Percentiles rank a stretch among this genome's conserved stretches.
phyloP scores from a whole-genome alignment of 2,888 invertebrate species.

The Lochmaea crataegi region DNA sequence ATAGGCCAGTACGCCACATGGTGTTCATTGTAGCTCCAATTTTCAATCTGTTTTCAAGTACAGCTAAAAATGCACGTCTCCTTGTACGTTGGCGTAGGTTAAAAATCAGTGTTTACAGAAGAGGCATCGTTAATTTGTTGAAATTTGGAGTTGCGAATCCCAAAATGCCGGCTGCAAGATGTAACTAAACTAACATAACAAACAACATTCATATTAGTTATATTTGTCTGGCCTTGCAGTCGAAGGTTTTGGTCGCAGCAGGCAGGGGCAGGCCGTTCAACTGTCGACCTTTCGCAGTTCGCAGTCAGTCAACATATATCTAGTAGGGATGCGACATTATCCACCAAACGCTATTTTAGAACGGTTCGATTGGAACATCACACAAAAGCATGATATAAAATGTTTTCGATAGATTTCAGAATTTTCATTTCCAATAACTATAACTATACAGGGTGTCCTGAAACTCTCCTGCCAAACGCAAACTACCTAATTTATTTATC shows the following conservation, averaged over 20 bases:
- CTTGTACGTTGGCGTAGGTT: constrained; percentile 9
- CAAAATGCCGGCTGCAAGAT: constrained; percentile 46
- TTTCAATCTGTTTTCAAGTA: too few species aligned
- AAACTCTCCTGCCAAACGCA: too few species aligned
- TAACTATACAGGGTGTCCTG: too few species aligned
- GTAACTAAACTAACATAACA: constrained; percentile 38
- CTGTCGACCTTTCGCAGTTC: constrained; percentile 54
- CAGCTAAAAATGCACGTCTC: too few species aligned
- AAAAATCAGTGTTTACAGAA: constrained; percentile 12
- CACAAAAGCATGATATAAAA: too few species aligned
- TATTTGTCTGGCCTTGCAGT: constrained; percentile 60
- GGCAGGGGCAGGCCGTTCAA: constrained; percentile 56
- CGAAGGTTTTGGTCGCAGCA: constrained; percentile 59
- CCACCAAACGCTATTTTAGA: constrained; percentile 9
- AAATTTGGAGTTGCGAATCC: constrained; percentile 20
- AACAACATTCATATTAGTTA: constrained; percentile 54
- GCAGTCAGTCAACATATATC: constrained; percentile 53
- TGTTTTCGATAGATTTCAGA: too few species aligned
- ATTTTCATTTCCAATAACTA: too few species aligned
- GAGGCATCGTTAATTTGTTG: constrained; percentile 4
- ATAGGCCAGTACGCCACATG: too few species aligned
- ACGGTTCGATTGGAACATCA: background rate
- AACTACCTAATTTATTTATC: too few species aligned
- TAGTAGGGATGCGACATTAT: constrained; percentile 27
- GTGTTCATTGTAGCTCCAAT: too few species aligned